Conservation (phyloP, 1,140 invertebrate species). For the Drosophila repleta region DNA sequence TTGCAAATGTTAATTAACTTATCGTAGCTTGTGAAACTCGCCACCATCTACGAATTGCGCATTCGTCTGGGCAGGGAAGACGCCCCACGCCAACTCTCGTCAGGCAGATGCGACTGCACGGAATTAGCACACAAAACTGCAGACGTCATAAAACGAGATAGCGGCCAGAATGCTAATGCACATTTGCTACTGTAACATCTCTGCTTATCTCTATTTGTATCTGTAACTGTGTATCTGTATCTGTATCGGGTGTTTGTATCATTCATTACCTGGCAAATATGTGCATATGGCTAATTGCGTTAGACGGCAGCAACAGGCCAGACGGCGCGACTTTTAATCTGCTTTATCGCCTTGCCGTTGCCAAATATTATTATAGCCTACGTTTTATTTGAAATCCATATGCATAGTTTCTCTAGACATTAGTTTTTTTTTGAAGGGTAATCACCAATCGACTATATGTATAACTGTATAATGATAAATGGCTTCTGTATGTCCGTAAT, state of each 20-base stretch:
- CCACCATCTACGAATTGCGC: constrained; percentile 50
- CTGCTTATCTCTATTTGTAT: constrained; percentile 10
- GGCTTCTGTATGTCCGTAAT: constrained; percentile 16
- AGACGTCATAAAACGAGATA: constrained; percentile 63
- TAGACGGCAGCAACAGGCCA: constrained; percentile 18
- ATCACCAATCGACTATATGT: background rate
- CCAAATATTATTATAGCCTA: background rate
- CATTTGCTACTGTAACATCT: constrained; percentile 33
- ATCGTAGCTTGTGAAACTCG: constrained; percentile 32
- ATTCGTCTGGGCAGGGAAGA: constrained; percentile 18
- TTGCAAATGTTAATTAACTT: constrained; percentile 45
- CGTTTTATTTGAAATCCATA: background rate
- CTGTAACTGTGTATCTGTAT: background rate
- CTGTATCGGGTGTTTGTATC: constrained; percentile 6
- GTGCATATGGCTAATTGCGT: constrained; percentile 25
- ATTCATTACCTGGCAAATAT: constrained; percentile 33
- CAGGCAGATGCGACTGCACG: constrained; percentile 24
- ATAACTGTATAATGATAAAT: constrained; percentile 3
- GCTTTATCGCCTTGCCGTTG: background rate
- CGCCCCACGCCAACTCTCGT: constrained; percentile 2
- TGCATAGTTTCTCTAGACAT: background rate
- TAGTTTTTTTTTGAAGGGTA: constrained; percentile 6
- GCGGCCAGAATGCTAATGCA: constrained; percentile 12
- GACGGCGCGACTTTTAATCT: constrained; percentile 29
- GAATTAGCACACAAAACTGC: constrained; percentile 25